Base-by-base conservation (phyloP, 1,140 invertebrate genomes). In the Sitobion miscanthi region DNA sequence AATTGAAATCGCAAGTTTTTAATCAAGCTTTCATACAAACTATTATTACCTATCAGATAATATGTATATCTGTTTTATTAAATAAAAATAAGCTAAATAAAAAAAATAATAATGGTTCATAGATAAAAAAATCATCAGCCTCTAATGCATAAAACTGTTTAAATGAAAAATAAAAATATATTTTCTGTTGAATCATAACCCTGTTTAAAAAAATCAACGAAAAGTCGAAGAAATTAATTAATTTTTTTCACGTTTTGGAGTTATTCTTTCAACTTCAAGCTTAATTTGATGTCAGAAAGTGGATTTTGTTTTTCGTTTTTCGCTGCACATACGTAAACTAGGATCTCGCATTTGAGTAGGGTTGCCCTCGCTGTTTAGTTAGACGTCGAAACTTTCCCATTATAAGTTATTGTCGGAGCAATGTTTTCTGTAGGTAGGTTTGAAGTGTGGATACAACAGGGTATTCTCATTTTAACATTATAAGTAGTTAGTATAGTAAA, bases 401-500 rank as follows among this genome's bases (percentile, higher is more conserved):
- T 87, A 87, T n/a, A 87, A 87, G 45, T 87, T 49, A 47, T 87
- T 87, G 21, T 42, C 17, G 3, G 45, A 87, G 49, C 85, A 87
- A 30, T 87, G 85, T 87, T 87, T 87, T 87, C 85, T 87, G 45
- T 87, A 87, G 85, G 42, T 47, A 11, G 45, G 25, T 87, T n/a
- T n/a, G 45, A 49, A 87, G 85, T 49, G 35, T 42, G 21, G 20
- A 83, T 83, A 49, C 2, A 45, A 86, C 25, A 47, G 5, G 85
- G 20, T 49, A 49, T 87, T 49, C 42, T 30, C 25, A 47, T 87
- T 87, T 87, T 49, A 87, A 25, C 23, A 47, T 86, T 47, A 45
- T 8, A 86, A 86, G 83, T 86, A 47, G 38, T 47, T 85, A 86
- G 42, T 47, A 11, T 42, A 83, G 14, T 42, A 83, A 42, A 2